phyloP scores from a whole-genome alignment of 1,140 invertebrate genomes.

The Brachionus calyciflorus region DNA sequence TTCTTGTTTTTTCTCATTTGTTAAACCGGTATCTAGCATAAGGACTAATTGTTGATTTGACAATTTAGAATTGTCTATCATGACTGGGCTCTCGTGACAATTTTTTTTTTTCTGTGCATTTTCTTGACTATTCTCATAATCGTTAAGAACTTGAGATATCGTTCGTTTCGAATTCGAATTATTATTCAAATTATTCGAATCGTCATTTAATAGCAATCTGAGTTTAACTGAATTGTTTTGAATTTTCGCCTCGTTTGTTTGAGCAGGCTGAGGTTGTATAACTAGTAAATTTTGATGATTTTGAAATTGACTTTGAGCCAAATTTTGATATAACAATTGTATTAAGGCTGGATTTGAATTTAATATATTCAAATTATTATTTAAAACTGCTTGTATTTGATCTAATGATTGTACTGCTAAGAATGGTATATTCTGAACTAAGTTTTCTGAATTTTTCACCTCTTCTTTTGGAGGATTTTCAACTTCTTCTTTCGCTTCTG shows the following conservation, averaged over 20 bases:
- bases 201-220: conserved; percentile 34
- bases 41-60: not conserved
- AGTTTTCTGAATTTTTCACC: not conserved
- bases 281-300: conserved; percentile 20
- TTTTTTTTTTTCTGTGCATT: conserved; percentile 13
- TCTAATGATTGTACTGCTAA: not conserved
- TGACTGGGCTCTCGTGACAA: not conserved
- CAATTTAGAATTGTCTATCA: conserved; percentile 30
- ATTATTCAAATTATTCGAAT: not conserved
- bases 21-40: not conserved
- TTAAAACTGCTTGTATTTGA: conserved; percentile 12
- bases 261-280: conserved; percentile 9
- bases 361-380: conserved; percentile 1
- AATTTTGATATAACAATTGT: conserved; percentile 19
- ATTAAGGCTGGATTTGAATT: conserved; percentile 21
- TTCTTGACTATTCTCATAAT: conserved; percentile 5
- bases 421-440: not conserved
- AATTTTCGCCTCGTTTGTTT: not conserved
- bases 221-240: conserved; percentile 26
- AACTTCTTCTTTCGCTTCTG: not conserved
- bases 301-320: conserved; percentile 9
- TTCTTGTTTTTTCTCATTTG: too few species aligned
- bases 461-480: not conserved
- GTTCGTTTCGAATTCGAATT: conserved; percentile 14
- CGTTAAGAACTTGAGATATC: not conserved